Conservation (phyloP, 2,888 invertebrate genomes). For the Strigamia crassipes region DNA sequence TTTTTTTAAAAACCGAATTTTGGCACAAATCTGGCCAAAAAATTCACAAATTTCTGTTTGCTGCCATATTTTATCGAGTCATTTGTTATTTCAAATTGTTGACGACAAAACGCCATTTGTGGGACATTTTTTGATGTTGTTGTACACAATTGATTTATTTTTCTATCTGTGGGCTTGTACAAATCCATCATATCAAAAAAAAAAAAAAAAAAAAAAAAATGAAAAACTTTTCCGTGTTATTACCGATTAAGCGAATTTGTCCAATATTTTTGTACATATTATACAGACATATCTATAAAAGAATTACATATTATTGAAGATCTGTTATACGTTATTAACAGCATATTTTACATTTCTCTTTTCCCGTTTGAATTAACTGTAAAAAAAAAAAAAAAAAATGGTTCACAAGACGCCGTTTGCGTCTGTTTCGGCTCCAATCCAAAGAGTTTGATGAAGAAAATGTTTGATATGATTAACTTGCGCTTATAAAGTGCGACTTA, state of each 20-base stretch:
- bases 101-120: background rate
- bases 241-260: background rate
- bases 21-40: too few relatives aligned
- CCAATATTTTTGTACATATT: background rate
- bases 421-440: constrained; percentile 18
- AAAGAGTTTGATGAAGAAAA: constrained; percentile 13
- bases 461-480: constrained; percentile 18
- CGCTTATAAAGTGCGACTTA: background rate
- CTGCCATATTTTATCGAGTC: too few relatives aligned
- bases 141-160: background rate
- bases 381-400: too few relatives aligned
- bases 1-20: too few relatives aligned
- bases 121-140: background rate
- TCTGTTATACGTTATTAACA: constrained; percentile 20
- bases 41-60: too few relatives aligned
- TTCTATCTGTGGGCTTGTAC: background rate
- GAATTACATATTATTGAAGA: background rate
- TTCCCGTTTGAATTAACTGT: background rate
- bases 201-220: too few relatives aligned
- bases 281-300: background rate
- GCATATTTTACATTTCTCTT: background rate
- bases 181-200: background rate
- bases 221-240: background rate
- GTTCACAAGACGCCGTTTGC: background rate
- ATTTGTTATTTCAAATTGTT: background rate